Evolutionary conservation across 2,888 invertebrate species (phyloP), one percentile per base, ranked within the genome.

Genomic region (Andrena praecox): DNA sequence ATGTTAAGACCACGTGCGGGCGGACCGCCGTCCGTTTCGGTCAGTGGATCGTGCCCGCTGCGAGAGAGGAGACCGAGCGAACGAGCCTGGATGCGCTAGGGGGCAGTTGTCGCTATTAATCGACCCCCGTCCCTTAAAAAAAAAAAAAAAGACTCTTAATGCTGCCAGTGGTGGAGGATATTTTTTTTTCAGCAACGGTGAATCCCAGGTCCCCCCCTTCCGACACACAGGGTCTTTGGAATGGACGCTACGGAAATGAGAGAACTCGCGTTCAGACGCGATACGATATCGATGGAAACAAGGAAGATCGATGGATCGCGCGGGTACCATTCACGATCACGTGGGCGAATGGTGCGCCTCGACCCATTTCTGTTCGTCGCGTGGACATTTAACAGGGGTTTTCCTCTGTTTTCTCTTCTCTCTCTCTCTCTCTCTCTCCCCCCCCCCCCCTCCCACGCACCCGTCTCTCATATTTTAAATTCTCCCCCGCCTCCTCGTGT

Each of bases 141-240:
- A 12, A 42, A 56, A 35, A 27, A 29, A 48, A n/a, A 56, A 16
- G 20, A 62, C 31, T 27, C 20, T 56, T 78, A 69, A 72, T 74
- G 54, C 56, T 66, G 29, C 71, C 76, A 59, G 73, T 82, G 82
- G 82, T 76, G 82, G 82, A 76, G 82, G 67, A 82, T 67, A 76
- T 71, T 75, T 76, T 81, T 75, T 67, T 82, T 82, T 82, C 82
- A 82, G 82, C 82, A 75, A 76, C 66, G 76, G 64, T 74, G 75
- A 71, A 81, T 69, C 27, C 42, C 70, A 48, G 31, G 56, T n/a
- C 42, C 54, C 54, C 56, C 10, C 42, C 54, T 27, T 27, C 10
- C 42, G 42, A 42, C 42, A 56, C 56, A 56, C 71, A 42, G 56
- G 67, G 72, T 68, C 73, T 56, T 35, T 56, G 81, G 73, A 80